Conservation (phyloP, 2,888 invertebrate species). For the Andrena camellia region DNA sequence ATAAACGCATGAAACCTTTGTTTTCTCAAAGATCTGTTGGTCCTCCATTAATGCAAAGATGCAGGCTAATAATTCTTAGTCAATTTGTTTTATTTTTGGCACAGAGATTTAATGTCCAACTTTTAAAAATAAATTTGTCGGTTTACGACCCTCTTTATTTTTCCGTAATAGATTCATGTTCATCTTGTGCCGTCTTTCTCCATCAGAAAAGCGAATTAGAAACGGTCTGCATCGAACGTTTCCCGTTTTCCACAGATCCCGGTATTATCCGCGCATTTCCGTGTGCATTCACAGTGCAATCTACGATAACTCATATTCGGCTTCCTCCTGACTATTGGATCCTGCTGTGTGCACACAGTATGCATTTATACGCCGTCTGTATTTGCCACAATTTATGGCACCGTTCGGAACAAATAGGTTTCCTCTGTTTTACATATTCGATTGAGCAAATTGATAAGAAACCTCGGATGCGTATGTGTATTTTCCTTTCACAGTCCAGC, state of each 20-base stretch:
- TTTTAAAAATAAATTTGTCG: background rate
- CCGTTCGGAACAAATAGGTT: constrained; percentile 38
- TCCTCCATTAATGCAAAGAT: too few species aligned
- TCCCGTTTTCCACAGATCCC: constrained; percentile 43
- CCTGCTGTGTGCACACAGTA: constrained; percentile 12
- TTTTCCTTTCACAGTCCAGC: constrained; percentile 2
- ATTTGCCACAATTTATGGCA: constrained; percentile 39
- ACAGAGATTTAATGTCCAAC: background rate
- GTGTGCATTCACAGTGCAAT: constrained; percentile 34
- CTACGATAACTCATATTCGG: constrained; percentile 40
- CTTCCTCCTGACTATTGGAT: constrained; percentile 30
- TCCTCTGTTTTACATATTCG: constrained; percentile 33
- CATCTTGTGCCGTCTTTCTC: background rate
- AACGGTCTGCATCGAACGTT: constrained; percentile 10
- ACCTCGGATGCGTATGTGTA: background rate
- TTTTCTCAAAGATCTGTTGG: too few species aligned
- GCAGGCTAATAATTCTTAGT: too few species aligned
- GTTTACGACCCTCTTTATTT: background rate
- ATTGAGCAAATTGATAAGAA: constrained; percentile 23
- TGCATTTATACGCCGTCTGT: constrained; percentile 30
- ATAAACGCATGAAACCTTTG: too few species aligned
- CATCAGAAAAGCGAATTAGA: background rate
- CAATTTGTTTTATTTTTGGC: too few species aligned
- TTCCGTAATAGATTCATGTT: background rate
- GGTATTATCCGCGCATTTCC: constrained; percentile 19